phyloP scores from a whole-genome alignment of 1,140 invertebrate genomes.

The Cotesia glomerata region DNA sequence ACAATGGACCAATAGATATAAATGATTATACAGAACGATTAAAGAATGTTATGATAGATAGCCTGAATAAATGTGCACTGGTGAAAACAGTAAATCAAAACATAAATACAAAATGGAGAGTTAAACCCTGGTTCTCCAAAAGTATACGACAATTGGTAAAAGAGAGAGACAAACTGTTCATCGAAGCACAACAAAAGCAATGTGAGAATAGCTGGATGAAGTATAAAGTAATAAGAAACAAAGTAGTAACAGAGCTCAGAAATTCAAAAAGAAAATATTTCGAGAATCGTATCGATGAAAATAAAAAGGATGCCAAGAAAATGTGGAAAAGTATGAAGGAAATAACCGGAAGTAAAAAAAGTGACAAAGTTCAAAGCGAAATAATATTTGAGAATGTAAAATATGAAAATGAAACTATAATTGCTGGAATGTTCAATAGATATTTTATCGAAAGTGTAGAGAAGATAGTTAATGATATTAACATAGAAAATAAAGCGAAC shows the following conservation, averaged over 20 bases:
- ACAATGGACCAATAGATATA: too few species aligned
- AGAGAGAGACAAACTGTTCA: constrained; percentile 11
- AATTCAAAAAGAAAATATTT: constrained; percentile 17
- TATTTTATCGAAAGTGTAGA: neutral
- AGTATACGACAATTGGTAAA: neutral
- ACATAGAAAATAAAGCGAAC: neutral
- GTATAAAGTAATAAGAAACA: constrained; percentile 20
- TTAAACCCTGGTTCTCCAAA: constrained; percentile 13
- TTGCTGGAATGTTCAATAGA: neutral
- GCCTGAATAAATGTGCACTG: neutral
- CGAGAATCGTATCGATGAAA: constrained; percentile 11
- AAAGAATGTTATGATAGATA: neutral
- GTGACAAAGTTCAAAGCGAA: neutral
- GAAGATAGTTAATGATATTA: neutral
- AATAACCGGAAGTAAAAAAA: neutral
- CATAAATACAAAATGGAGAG: neutral
- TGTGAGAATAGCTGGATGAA: constrained; percentile 1
- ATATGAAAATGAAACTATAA: neutral
- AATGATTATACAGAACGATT: too few species aligned
- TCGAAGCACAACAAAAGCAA: neutral
- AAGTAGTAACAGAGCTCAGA: constrained; percentile 1
- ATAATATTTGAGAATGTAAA: neutral
- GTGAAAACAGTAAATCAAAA: neutral
- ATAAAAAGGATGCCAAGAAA: neutral
- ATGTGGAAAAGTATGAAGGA: neutral